Percentiles rank a stretch among this genome's conserved stretches.
These are phyloP conservation scores for Watersipora subatra DNA, from an alignment of 1,140 invertebrate genomes.

Conservation along the genomic window DNA sequence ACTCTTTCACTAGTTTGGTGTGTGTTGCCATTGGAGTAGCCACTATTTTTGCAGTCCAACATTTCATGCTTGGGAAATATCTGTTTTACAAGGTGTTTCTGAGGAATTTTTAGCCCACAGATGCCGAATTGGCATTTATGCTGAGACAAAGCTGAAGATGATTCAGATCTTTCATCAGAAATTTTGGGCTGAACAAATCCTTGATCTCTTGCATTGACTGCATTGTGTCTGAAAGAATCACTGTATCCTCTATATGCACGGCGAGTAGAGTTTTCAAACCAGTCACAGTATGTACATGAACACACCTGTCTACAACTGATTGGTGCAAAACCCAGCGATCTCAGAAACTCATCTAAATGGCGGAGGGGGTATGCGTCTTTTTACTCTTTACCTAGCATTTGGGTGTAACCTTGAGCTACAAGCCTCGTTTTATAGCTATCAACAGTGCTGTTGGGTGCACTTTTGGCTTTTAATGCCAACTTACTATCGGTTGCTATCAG, in stretches of 20 bases:
- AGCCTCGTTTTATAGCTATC: no score
- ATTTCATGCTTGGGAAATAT: not conserved
- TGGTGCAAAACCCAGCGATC: not conserved
- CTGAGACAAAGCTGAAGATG: not conserved
- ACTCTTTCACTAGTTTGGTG: not conserved
- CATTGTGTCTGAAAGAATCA: not conserved
- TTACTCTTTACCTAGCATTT: no score
- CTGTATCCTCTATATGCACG: not conserved
- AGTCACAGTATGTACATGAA: not conserved
- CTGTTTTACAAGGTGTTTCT: not conserved
- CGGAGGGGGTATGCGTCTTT: no score
- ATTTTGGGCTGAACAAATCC: not conserved
- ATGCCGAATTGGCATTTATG: not conserved
- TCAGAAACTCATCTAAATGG: not conserved
- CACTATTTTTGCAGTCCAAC: not conserved
- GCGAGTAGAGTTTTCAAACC: not conserved
- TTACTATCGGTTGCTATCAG: no score
- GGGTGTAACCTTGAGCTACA: no score
- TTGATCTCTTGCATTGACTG: not conserved
- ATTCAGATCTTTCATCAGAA: not conserved
- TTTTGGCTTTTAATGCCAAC: no score
- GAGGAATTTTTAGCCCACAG: not conserved
- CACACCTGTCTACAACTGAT: not conserved
- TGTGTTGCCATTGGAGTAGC: not conserved
- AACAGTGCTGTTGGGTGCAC: no score